A percentile compares a stretch with the other conserved stretches of the same genome.
phyloP scores from a whole-genome alignment of 2,113 vertebrate species.

The Elanus axillaris region DNA sequence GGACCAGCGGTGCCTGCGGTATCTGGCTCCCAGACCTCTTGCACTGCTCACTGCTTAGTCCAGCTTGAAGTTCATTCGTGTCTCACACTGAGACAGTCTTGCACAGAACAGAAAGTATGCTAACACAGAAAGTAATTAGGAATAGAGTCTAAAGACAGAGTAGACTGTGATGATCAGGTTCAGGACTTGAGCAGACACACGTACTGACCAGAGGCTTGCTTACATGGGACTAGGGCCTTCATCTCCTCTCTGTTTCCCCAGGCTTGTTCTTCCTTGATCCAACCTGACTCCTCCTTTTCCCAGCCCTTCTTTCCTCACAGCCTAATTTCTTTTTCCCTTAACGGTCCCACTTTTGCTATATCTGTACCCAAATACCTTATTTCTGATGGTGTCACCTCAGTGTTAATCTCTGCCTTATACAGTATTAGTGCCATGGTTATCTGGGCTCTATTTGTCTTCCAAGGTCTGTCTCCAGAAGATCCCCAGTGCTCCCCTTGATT shows the following conservation, averaged over 20 bases:
- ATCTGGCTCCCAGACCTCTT: not conserved
- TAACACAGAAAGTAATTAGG: not conserved
- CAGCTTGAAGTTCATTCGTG: not conserved
- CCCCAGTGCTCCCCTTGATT: not conserved
- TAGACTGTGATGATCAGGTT: not conserved
- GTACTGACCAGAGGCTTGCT: not conserved
- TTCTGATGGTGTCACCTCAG: not conserved
- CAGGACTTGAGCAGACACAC: not conserved
- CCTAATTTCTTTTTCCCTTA: not conserved
- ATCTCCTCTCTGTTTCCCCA: not conserved
- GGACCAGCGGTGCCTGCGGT: not conserved
- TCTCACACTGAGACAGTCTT: not conserved
- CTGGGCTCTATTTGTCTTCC: not conserved
- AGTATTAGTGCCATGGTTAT: not conserved
- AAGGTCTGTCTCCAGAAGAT: not conserved
- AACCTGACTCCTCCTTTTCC: not conserved
- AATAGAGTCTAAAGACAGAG: not conserved
- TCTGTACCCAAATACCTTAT: not conserved
- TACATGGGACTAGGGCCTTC: not conserved
- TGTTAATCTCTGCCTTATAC: not conserved
- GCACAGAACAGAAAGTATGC: not conserved
- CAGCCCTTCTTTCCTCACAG: not conserved
- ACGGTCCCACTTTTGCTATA: not conserved
- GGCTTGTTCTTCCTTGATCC: not conserved
- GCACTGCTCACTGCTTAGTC: not conserved